These are phyloP conservation scores for Tylochromis polylepis DNA, from an alignment of 2,113 vertebrate species.

Conservation along the genomic window DNA sequence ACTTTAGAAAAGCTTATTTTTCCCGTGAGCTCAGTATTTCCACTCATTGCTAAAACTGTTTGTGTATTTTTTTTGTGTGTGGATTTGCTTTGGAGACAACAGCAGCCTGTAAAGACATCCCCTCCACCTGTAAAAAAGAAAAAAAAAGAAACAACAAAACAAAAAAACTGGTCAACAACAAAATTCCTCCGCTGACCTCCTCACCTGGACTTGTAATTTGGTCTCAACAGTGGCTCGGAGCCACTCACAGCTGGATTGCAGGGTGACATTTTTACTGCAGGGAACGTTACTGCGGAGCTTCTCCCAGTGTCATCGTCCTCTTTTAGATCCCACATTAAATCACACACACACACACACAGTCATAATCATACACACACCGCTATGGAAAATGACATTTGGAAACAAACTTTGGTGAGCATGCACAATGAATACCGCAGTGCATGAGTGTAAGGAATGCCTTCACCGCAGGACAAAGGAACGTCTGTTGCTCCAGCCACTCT, in stretches of 20 bases:
- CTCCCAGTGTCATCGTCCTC: conserved; percentile 13
- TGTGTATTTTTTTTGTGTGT: not conserved
- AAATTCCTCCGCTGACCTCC: conserved; percentile 47
- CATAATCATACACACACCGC: not conserved
- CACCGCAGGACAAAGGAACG: conserved; percentile 52
- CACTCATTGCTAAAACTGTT: not conserved
- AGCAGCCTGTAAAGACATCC: not conserved
- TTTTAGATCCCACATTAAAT: conserved; percentile 5
- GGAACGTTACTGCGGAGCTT: not conserved
- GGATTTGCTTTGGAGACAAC: not conserved
- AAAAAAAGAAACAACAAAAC: not conserved
- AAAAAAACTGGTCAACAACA: not conserved
- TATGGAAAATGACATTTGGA: conserved; percentile 53
- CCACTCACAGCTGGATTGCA: conserved; percentile 12
- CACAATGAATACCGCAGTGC: conserved; percentile 18
- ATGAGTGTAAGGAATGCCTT: conserved; percentile 48
- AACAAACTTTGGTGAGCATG: conserved; percentile 5
- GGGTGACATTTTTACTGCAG: conserved; percentile 22
- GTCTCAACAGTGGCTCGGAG: not conserved
- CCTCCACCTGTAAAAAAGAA: not conserved
- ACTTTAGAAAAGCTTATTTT: not conserved
- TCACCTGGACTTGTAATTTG: conserved; percentile 50
- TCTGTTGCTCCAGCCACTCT: conserved; percentile 50
- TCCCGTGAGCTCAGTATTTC: not conserved
- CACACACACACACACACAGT: not conserved